These are phyloP conservation scores for Temnothorax rugatulus DNA, from an alignment of 2,888 invertebrate species.

Conservation along the genomic window DNA sequence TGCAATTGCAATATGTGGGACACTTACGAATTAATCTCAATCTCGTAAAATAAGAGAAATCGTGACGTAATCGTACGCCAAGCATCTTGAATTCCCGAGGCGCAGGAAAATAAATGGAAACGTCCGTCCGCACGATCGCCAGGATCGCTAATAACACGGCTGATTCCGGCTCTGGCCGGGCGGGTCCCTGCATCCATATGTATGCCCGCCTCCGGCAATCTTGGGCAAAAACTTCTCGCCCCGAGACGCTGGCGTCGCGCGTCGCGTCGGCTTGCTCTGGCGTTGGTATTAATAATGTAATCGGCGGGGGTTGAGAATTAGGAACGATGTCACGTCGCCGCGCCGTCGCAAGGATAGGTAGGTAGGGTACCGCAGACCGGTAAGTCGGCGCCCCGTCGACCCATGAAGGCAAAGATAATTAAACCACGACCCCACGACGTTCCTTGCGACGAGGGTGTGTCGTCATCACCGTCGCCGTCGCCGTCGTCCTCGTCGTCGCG, in stretches of 20 bases:
- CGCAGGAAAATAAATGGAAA: constrained; percentile 27
- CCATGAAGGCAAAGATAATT: constrained; percentile 77
- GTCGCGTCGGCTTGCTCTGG: constrained; percentile 56
- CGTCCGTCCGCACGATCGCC: constrained; percentile 11
- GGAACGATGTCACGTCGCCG: constrained; percentile 78
- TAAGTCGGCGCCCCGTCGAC: constrained; percentile 62
- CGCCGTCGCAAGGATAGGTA: constrained; percentile 70
- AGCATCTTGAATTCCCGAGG: constrained; percentile 4
- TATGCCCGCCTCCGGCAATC: constrained; percentile 55
- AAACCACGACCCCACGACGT: constrained; percentile 72
- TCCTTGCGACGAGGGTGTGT: constrained; percentile 56
- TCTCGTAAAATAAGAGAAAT: constrained; percentile 41
- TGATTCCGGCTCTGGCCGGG: constrained; percentile 62
- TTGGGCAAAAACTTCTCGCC: constrained; percentile 66
- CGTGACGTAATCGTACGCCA: constrained; percentile 14
- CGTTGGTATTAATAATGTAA: constrained; percentile 81
- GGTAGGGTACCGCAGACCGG: constrained; percentile 55
- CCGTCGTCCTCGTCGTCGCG: constrained; percentile 58
- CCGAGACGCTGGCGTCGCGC: constrained; percentile 30
- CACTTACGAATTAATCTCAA: not conserved
- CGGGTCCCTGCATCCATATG: constrained; percentile 48
- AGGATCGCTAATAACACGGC: constrained; percentile 45
- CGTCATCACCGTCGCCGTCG: constrained; percentile 58
- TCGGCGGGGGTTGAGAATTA: constrained; percentile 76
- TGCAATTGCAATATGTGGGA: not conserved